These are phyloP conservation scores for Cheilosia scutellata DNA, from an alignment of 2,888 invertebrate species.

Conservation along the genomic window DNA sequence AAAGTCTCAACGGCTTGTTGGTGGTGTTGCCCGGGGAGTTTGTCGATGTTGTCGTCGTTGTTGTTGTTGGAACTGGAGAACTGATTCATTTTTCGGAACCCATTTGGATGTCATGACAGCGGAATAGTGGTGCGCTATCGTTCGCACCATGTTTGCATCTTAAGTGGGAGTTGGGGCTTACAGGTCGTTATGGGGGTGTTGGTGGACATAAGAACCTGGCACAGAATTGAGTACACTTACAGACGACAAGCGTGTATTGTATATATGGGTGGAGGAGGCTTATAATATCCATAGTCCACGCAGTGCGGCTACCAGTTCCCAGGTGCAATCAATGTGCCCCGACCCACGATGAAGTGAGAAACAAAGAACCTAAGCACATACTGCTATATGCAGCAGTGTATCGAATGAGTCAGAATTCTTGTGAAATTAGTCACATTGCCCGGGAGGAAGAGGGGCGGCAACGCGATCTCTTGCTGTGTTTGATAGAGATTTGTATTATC, in stretches of 20 bases:
- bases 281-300: slow-evolving; percentile 50
- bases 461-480: slow-evolving; percentile 18
- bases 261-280: slow-evolving; percentile 18
- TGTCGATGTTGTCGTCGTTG: background rate
- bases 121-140: slow-evolving; percentile 64
- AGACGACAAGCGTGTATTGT: background rate
- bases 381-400: slow-evolving; percentile 23
- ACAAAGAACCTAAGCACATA: slow-evolving; percentile 59
- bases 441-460: background rate
- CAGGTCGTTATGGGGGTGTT: slow-evolving; percentile 34
- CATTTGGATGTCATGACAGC: slow-evolving; percentile 49
- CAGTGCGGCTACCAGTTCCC: slow-evolving; percentile 32
- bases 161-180: slow-evolving; percentile 63
- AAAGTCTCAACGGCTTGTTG: slow-evolving; percentile 27
- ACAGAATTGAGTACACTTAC: slow-evolving; percentile 11
- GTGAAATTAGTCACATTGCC: slow-evolving; percentile 64
- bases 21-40: slow-evolving; percentile 3
- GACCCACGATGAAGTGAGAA: slow-evolving; percentile 56
- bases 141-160: slow-evolving; percentile 74
- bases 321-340: slow-evolving; percentile 59
- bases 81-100: slow-evolving; percentile 69
- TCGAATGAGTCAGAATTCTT: slow-evolving; percentile 68
- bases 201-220: slow-evolving; percentile 45
- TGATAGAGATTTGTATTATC: slow-evolving; percentile 45
- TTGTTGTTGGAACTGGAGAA: slow-evolving; percentile 46